These are phyloP conservation scores for Platypus cylindrus DNA, from an alignment of 2,888 invertebrate genomes.

Conservation along the genomic window DNA sequence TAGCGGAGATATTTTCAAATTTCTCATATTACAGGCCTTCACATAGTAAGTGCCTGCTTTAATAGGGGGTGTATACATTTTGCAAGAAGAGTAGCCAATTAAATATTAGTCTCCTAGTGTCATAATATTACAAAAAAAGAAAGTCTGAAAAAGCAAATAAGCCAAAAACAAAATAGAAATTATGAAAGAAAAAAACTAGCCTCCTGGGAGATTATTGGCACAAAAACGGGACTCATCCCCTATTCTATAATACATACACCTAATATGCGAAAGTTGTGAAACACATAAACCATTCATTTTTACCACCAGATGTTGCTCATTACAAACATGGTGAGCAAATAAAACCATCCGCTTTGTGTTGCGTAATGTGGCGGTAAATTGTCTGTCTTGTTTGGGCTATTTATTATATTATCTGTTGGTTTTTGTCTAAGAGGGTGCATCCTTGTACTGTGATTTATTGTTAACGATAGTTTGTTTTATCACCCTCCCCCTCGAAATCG, in stretches of 20 bases:
- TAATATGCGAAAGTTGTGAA: constrained; percentile 11
- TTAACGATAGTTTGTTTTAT: too few relatives aligned
- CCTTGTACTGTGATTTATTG: constrained; percentile 23
- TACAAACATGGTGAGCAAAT: constrained; percentile 20
- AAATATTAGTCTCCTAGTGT: too few relatives aligned
- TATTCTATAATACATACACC: constrained; percentile 7
- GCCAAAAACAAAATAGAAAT: not conserved
- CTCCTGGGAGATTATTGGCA: not conserved
- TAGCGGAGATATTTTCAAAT: too few relatives aligned
- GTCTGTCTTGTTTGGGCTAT: constrained; percentile 34
- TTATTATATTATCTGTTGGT: constrained; percentile 34
- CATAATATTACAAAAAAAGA: too few relatives aligned
- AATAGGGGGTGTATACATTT: too few relatives aligned
- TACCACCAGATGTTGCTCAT: constrained; percentile 35
- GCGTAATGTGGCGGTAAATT: constrained; percentile 37
- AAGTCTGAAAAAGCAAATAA: too few relatives aligned
- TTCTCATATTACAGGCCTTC: too few relatives aligned
- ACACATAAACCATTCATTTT: constrained; percentile 21
- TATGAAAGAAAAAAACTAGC: not conserved
- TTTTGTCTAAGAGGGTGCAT: constrained; percentile 24
- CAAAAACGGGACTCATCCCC: not conserved
- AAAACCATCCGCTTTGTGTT: constrained; percentile 27
- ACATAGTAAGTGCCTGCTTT: too few relatives aligned
- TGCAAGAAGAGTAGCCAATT: too few relatives aligned
- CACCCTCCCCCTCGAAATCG: too few relatives aligned